Conservation (phyloP, 1,140 invertebrate species). For the Aphelenchoides besseyi region DNA sequence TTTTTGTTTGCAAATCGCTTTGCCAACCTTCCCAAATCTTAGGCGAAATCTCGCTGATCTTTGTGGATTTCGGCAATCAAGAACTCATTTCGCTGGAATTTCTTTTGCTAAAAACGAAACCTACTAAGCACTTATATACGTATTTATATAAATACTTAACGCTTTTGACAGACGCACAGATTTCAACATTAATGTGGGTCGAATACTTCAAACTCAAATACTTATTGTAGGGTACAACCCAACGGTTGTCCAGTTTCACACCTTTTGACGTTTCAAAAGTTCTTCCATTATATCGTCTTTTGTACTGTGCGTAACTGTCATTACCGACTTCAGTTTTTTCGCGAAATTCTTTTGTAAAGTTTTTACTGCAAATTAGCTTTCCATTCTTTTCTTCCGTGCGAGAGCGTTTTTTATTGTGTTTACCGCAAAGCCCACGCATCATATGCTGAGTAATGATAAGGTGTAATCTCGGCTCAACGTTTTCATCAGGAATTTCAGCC, state of each 20-base stretch:
- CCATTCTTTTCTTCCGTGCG: conserved; percentile 48
- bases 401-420: conserved; percentile 32
- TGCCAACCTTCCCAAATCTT: too few relatives aligned
- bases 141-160: conserved; percentile 66
- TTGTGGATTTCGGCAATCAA: too few relatives aligned
- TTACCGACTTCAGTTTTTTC: conserved; percentile 22
- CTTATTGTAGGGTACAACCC: conserved; percentile 67
- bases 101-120: too few relatives aligned
- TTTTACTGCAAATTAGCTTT: conserved; percentile 41
- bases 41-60: too few relatives aligned
- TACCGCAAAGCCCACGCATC: conserved; percentile 62
- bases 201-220: conserved; percentile 65
- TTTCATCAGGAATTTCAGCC: conserved; percentile 67
- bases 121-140: too few relatives aligned
- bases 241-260: conserved; percentile 64
- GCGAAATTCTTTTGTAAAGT: conserved; percentile 34
- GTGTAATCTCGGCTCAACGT: conserved; percentile 63
- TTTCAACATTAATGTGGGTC: conserved; percentile 67
- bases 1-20: too few relatives aligned
- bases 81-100: too few relatives aligned
- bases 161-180: conserved; percentile 66
- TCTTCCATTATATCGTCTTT: conserved; percentile 36
- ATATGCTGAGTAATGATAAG: conserved; percentile 62
- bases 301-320: conserved; percentile 29
- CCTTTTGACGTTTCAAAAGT: conserved; percentile 9